Conservation (phyloP, 2,888 invertebrate species). For the Diogma glabrata region DNA sequence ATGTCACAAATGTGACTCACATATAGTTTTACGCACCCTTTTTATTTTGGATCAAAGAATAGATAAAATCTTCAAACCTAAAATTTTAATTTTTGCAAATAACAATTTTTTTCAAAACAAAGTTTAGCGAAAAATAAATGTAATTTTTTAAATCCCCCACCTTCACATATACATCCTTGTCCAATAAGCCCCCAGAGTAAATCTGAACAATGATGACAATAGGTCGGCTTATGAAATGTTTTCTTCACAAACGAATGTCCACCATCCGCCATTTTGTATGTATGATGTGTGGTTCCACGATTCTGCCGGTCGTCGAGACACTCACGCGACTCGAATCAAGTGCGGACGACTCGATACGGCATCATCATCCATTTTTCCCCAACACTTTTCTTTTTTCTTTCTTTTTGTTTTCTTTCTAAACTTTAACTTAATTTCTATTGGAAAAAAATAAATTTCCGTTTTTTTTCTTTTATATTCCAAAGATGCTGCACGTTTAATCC, state of each 20-base stretch:
- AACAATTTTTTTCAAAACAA: no score
- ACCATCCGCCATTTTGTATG: conserved; percentile 42
- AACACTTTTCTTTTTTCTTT: conserved; percentile 14
- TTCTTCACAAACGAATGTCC: conserved; percentile 99
- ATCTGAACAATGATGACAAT: conserved; percentile 99
- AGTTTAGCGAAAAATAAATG: no score
- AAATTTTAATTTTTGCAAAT: no score
- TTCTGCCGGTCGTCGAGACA: conserved; percentile 25
- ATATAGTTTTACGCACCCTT: no score
- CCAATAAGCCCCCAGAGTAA: conserved; percentile 99
- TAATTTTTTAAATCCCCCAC: conserved; percentile 53
- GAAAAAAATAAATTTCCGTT: conserved; percentile 6
- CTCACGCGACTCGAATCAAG: conserved; percentile 27
- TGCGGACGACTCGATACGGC: conserved; percentile 25
- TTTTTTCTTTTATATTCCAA: not conserved
- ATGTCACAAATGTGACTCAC: no score
- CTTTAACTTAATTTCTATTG: no score
- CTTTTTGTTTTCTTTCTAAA: conserved; percentile 8
- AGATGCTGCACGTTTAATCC: conserved; percentile 8
- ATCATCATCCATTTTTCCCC: conserved; percentile 24
- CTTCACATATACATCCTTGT: conserved; percentile 99
- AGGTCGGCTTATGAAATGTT: conserved; percentile 99
- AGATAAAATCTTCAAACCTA: no score
- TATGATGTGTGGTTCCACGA: conserved; percentile 24
- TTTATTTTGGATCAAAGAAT: no score